These are phyloP conservation scores for Peromyscus maniculatus DNA, from an alignment of 2,113 vertebrate genomes.

Conservation along the genomic window DNA sequence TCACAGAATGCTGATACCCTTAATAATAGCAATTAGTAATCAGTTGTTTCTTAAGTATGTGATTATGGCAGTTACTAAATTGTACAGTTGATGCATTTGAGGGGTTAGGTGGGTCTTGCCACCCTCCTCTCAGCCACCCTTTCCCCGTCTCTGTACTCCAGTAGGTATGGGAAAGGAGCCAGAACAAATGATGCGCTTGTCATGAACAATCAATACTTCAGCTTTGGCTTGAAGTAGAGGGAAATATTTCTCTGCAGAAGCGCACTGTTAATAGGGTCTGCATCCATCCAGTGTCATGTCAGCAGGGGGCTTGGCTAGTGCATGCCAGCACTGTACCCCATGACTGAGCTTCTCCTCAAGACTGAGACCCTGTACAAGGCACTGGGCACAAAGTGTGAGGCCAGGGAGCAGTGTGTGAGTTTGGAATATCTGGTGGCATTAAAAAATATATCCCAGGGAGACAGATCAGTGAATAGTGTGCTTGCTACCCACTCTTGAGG, in stretches of 20 bases:
- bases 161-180: neutral
- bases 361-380: accelerated
- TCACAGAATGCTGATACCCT: constrained; percentile 75
- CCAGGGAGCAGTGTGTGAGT: neutral
- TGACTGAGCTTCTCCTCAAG: neutral
- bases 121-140: neutral
- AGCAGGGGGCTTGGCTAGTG: accelerated
- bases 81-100: constrained; percentile 48
- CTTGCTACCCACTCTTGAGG: neutral
- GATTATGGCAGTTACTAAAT: constrained; percentile 75
- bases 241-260: neutral
- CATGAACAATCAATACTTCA: neutral
- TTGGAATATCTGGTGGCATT: neutral
- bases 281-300: neutral
- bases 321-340: accelerated
- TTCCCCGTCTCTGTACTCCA: neutral
- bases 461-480: neutral
- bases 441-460: neutral
- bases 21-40: constrained; percentile 84
- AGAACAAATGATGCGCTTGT: neutral
- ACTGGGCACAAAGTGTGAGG: accelerated
- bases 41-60: constrained; percentile 82
- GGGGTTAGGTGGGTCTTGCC: neutral
- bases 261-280: accelerated
- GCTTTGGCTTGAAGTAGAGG: neutral